Conservation (phyloP, 2,888 invertebrate genomes). For the Pandemis heparana region DNA sequence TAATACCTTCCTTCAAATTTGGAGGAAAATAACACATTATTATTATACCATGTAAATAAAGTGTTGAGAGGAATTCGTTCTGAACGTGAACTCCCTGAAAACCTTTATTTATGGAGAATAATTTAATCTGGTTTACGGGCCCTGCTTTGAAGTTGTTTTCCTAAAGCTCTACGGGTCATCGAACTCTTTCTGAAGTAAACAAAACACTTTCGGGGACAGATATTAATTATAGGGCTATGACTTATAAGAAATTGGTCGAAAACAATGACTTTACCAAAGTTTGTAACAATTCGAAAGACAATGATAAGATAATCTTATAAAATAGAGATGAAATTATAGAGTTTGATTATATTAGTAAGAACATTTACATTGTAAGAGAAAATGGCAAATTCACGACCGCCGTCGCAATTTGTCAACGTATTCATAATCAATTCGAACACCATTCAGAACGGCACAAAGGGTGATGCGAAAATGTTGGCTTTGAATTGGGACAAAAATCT, state of each 20-base stretch:
- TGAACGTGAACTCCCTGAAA: slow-evolving; percentile 16
- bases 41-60: slow-evolving; percentile 11
- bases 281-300: not conserved
- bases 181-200: slow-evolving; percentile 14
- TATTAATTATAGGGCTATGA: slow-evolving; percentile 20
- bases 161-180: slow-evolving; percentile 12
- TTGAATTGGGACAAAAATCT: slow-evolving; percentile 8
- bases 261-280: not conserved
- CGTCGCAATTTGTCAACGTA: slow-evolving; percentile 16
- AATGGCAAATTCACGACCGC: slow-evolving; percentile 16
- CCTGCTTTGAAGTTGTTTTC: not conserved
- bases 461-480: slow-evolving; percentile 29
- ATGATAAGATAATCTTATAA: no score
- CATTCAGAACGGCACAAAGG: slow-evolving; percentile 21
- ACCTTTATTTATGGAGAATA: slow-evolving; percentile 20
- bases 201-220: not conserved
- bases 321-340: not conserved
- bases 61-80: slow-evolving; percentile 8
- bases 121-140: slow-evolving; percentile 16
- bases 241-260: slow-evolving; percentile 6
- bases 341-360: not conserved
- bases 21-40: slow-evolving; percentile 7
- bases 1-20: not conserved
- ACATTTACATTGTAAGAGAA: not conserved
- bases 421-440: slow-evolving; percentile 17